These are phyloP conservation scores for Agrilus cyanescens DNA, from an alignment of 2,888 invertebrate genomes.

Conservation along the genomic window DNA sequence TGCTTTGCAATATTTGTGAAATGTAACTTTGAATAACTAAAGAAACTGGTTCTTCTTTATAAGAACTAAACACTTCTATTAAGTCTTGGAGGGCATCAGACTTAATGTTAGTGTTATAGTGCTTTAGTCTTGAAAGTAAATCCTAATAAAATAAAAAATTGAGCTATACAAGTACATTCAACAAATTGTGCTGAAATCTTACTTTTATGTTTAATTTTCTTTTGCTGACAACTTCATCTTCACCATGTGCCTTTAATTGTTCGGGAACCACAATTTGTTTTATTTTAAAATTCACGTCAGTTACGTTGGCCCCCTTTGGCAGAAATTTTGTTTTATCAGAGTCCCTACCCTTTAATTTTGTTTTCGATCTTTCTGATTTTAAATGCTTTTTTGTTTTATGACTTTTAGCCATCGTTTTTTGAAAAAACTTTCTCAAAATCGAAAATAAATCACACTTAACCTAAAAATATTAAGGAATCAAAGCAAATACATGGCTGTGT, in stretches of 20 bases:
- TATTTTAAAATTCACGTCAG: constrained; percentile 79
- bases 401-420: too few species aligned
- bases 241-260: constrained; percentile 47
- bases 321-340: constrained; percentile 50
- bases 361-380: constrained; percentile 69
- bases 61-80: constrained; percentile 41
- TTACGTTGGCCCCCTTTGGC: constrained; percentile 81
- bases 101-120: constrained; percentile 60
- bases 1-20: constrained; percentile 53
- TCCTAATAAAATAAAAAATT: constrained; percentile 4
- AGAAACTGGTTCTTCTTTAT: constrained; percentile 29
- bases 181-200: constrained; percentile 15
- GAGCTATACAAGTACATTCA: background rate
- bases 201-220: constrained; percentile 59
- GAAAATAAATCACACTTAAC: too few species aligned
- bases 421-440: too few species aligned
- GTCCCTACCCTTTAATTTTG: constrained; percentile 59
- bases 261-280: constrained; percentile 75
- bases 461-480: too few species aligned
- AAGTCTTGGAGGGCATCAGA: constrained; percentile 52
- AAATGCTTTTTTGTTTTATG: constrained; percentile 4
- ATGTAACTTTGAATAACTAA: constrained; percentile 44
- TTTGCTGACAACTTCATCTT: constrained; percentile 47
- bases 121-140: constrained; percentile 45
- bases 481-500: too few species aligned